phyloP scores from a whole-genome alignment of 2,888 invertebrate genomes.

The Molanna angustata region DNA sequence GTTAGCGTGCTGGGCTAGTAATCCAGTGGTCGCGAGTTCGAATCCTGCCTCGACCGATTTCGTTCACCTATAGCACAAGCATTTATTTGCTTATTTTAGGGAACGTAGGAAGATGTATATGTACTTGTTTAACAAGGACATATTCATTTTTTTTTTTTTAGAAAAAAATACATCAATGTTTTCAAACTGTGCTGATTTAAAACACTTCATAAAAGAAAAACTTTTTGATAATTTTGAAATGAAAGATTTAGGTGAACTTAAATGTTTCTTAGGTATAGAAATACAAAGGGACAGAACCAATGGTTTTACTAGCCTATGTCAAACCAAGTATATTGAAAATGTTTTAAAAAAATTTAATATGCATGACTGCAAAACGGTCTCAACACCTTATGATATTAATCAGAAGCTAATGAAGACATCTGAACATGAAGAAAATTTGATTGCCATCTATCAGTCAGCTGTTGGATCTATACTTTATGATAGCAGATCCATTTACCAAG shows the following conservation, averaged over 20 bases:
- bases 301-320: neutral
- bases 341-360: constrained; percentile 4
- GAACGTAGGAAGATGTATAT: too few species aligned
- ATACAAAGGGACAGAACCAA: constrained; percentile 2
- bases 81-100: too few species aligned
- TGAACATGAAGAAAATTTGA: constrained; percentile 2
- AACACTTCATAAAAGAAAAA: neutral
- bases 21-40: too few species aligned
- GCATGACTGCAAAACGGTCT: neutral
- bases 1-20: too few species aligned
- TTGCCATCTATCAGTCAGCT: neutral
- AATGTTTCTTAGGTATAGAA: neutral
- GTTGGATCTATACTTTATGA: constrained; percentile 1
- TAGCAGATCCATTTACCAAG: neutral
- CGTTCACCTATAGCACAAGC: too few species aligned
- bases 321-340: neutral
- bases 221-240: constrained; percentile 3
- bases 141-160: too few species aligned
- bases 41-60: too few species aligned
- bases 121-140: too few species aligned
- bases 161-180: too few species aligned
- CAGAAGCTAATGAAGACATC: neutral
- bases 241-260: constrained; percentile 6
- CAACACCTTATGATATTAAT: neutral
- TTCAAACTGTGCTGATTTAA: neutral